These are phyloP conservation scores for Drosophila subquinaria DNA, from an alignment of 2,888 invertebrate genomes.

Conservation along the genomic window DNA sequence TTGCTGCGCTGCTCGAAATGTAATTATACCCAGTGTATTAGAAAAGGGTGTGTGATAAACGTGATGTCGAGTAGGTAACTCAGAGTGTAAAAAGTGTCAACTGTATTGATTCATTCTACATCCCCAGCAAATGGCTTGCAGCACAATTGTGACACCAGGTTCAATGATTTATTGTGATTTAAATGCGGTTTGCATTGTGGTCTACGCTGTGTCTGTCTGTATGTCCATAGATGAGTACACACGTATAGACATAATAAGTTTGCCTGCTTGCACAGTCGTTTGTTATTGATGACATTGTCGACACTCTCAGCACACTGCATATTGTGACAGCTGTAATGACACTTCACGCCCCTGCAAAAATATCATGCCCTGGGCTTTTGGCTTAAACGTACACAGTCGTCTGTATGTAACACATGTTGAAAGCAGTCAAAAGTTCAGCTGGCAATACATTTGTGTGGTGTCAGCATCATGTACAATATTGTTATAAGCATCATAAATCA, in stretches of 20 bases:
- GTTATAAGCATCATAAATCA: slow-evolving; percentile 52
- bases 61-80: background rate
- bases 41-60: background rate
- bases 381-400: slow-evolving; percentile 3
- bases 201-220: slow-evolving; percentile 6
- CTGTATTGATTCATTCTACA: slow-evolving; percentile 11
- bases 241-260: slow-evolving; percentile 13
- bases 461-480: slow-evolving; percentile 33
- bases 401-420: slow-evolving; percentile 14
- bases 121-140: slow-evolving; percentile 28
- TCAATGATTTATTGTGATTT: slow-evolving; percentile 68
- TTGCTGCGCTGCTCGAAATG: background rate
- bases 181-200: slow-evolving; percentile 51
- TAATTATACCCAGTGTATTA: background rate
- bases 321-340: slow-evolving; percentile 66
- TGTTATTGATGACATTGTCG: slow-evolving; percentile 68
- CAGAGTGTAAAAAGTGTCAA: background rate
- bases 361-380: slow-evolving; percentile 26
- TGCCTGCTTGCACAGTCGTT: slow-evolving; percentile 30
- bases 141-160: slow-evolving; percentile 17
- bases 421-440: slow-evolving; percentile 34
- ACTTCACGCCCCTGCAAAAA: slow-evolving; percentile 25
- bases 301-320: slow-evolving; percentile 28
- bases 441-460: slow-evolving; percentile 24
- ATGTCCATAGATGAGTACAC: background rate